These are phyloP conservation scores for Tachina fera DNA, from an alignment of 2,888 invertebrate genomes.

Conservation along the genomic window DNA sequence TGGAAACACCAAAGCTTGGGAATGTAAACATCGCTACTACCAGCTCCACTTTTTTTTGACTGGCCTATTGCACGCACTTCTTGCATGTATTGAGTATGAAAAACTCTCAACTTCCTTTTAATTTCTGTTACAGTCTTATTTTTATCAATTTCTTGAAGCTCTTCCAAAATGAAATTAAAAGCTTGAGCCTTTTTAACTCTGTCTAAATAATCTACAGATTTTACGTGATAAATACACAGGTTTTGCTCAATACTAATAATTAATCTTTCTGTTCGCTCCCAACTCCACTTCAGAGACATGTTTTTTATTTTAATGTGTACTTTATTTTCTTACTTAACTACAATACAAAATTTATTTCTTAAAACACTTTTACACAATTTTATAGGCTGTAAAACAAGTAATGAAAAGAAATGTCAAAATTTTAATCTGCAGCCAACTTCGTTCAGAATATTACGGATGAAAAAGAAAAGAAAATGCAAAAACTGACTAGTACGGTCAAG, in stretches of 20 bases:
- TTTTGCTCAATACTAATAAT: neutral
- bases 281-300: neutral
- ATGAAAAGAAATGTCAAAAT: too few relatives aligned
- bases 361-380: too few relatives aligned
- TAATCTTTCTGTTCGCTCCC: neutral
- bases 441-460: too few relatives aligned
- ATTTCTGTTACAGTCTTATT: neutral
- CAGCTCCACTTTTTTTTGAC: conserved; percentile 16
- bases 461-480: too few relatives aligned
- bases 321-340: too few relatives aligned
- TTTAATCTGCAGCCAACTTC: too few relatives aligned
- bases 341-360: too few relatives aligned
- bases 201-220: neutral
- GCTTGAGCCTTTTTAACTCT: neutral
- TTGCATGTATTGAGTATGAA: conserved; percentile 20
- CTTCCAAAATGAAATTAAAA: neutral
- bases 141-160: neutral
- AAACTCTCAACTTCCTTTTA: conserved; percentile 8
- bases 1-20: conserved; percentile 25
- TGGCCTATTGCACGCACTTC: neutral
- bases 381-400: too few relatives aligned
- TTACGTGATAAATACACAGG: neutral
- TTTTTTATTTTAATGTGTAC: too few relatives aligned
- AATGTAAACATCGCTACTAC: neutral
- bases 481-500: too few relatives aligned